A percentile compares a stretch with the other conserved stretches of the same genome.
These are phyloP conservation scores for Pteropus alecto DNA, from an alignment of 2,113 vertebrate species.

Conservation along the genomic window DNA sequence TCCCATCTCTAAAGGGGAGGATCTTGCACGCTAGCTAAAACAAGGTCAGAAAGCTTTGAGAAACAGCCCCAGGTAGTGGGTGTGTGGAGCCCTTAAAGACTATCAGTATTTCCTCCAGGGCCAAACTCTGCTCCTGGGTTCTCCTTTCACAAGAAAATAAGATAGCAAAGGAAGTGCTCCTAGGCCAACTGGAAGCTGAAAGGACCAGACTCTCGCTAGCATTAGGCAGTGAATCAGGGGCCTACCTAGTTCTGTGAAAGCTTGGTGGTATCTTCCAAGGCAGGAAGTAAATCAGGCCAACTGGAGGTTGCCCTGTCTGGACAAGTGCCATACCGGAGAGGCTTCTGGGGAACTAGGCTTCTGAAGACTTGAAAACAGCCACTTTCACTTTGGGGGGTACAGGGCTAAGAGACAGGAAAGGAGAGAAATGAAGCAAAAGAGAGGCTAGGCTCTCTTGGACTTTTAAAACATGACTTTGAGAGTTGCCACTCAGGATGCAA, in stretches of 20 bases:
- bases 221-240: not conserved
- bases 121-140: not conserved
- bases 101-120: not conserved
- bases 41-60: not conserved
- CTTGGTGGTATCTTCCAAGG: not conserved
- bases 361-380: not conserved
- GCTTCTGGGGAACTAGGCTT: not conserved
- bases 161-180: not conserved
- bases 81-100: not conserved
- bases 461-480: not conserved
- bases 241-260: not conserved
- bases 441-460: not conserved
- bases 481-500: slow-evolving; percentile 43
- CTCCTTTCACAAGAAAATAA: not conserved
- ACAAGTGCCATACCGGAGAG: not conserved
- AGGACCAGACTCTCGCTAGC: not conserved
- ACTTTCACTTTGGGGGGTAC: not conserved
- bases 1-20: not conserved
- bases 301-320: not conserved
- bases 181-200: not conserved
- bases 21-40: not conserved
- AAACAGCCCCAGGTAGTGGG: not conserved
- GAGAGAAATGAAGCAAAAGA: not conserved
- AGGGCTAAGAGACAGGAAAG: not conserved
- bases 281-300: not conserved